Percentiles rank a stretch among this genome's conserved stretches.
These are phyloP conservation scores for Boulengeromyrus knoepffleri DNA, from an alignment of 2,113 vertebrate genomes.

Conservation along the genomic window DNA sequence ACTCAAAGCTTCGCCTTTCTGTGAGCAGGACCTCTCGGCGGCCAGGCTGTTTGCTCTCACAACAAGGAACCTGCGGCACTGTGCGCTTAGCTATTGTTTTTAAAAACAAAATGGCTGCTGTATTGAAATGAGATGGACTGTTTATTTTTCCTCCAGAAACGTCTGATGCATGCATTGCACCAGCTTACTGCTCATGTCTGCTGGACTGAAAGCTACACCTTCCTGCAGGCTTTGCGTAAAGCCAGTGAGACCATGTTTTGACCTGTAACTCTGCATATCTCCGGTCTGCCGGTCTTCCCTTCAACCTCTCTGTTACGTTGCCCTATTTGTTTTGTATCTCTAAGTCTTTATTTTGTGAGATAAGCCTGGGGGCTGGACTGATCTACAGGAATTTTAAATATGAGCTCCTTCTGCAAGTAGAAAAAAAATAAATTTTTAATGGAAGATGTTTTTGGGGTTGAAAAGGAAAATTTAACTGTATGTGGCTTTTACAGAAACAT, in stretches of 20 bases:
- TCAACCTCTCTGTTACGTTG: slow-evolving; percentile 28
- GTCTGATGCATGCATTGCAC: neutral
- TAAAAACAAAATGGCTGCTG: neutral
- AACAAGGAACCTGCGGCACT: neutral
- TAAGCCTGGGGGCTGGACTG: slow-evolving; percentile 38
- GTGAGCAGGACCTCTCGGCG: neutral
- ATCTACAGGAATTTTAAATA: slow-evolving; percentile 30
- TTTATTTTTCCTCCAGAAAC: neutral
- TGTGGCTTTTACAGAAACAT: slow-evolving; percentile 43
- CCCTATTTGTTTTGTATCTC: neutral
- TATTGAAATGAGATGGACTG: neutral
- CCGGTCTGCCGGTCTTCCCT: slow-evolving; percentile 18
- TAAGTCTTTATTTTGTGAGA: slow-evolving; percentile 10
- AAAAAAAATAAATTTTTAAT: slow-evolving; percentile 16
- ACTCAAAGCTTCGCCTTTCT: neutral
- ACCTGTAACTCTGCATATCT: slow-evolving; percentile 45
- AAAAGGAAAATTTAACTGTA: slow-evolving; percentile 26
- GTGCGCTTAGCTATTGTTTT: neutral
- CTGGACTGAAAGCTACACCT: neutral
- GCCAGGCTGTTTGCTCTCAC: neutral
- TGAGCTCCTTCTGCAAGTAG: slow-evolving; percentile 23
- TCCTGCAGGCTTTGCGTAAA: slow-evolving; percentile 21
- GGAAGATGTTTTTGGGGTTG: slow-evolving; percentile 13
- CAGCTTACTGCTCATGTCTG: neutral
- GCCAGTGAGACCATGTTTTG: slow-evolving; percentile 52